A percentile compares a stretch with the other conserved stretches of the same genome.
Conservation (phyloP, 2,888 invertebrate species). For the Seira sanloemensis region DNA sequence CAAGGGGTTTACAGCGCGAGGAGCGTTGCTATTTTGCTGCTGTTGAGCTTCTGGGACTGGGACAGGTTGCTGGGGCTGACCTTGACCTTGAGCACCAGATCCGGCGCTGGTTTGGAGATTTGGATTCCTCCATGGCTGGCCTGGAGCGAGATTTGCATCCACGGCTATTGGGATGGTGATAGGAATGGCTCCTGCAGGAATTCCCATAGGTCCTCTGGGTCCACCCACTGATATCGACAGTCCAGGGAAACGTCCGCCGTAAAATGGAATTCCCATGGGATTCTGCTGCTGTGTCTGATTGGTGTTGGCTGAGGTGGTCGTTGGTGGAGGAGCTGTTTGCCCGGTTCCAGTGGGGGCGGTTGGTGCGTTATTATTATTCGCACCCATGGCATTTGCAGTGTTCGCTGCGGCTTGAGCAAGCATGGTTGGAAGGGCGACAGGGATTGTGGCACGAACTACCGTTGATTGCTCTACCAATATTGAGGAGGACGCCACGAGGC, state of each 20-base stretch:
- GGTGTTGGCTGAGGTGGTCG: not conserved
- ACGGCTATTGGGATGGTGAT: not conserved
- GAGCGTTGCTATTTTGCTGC: constrained; percentile 16
- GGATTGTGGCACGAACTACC: constrained; percentile 82
- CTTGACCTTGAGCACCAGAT: constrained; percentile 63
- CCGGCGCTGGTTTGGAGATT: not conserved
- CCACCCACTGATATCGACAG: not conserved
- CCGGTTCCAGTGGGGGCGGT: constrained; percentile 20
- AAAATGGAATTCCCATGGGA: not conserved
- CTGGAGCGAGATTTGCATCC: not conserved
- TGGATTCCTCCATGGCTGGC: constrained; percentile 5
- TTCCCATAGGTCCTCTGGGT: not conserved
- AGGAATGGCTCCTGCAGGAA: not conserved
- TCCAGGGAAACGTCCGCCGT: not conserved
- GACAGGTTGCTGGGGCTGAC: constrained; percentile 66
- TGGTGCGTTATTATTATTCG: constrained; percentile 60
- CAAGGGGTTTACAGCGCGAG: not conserved
- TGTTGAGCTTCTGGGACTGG: not conserved
- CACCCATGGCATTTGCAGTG: constrained; percentile 25
- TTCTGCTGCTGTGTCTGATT: constrained; percentile 24
- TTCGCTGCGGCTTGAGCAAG: constrained; percentile 27
- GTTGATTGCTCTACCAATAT: constrained; percentile 84
- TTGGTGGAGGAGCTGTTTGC: not conserved
- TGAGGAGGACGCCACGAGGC: constrained; percentile 82
- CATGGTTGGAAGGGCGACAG: constrained; percentile 76